Percentiles rank a stretch among this genome's conserved stretches.
Evolutionary conservation across 2,113 vertebrate species (phyloP).

Genomic region (Brienomyrus brachyistius): DNA sequence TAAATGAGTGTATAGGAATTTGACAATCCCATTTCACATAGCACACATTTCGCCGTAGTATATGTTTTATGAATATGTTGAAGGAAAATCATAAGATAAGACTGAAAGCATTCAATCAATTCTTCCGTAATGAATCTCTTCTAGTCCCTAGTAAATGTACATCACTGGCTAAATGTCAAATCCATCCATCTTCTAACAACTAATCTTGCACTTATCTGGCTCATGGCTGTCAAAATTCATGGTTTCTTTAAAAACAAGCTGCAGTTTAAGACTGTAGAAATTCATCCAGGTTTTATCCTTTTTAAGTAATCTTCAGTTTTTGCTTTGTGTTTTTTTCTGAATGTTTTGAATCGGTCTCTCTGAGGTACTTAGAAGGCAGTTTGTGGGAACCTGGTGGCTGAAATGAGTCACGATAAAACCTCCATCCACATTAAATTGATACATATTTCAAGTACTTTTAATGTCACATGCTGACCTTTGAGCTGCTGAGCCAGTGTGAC

Average conservation of each 20-base stretch:
- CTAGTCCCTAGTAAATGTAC: not conserved
- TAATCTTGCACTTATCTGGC: not conserved
- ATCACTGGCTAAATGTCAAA: not conserved
- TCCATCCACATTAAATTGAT: not conserved
- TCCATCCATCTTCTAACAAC: not conserved
- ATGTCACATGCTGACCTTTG: not conserved
- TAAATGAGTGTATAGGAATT: not conserved
- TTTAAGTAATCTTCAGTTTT: not conserved
- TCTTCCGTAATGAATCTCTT: not conserved
- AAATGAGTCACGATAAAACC: not conserved
- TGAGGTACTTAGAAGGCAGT: not conserved
- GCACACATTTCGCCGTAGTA: not conserved
- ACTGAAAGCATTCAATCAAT: not conserved
- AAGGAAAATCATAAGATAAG: not conserved
- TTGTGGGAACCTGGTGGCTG: not conserved
- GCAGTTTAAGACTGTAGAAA: not conserved
- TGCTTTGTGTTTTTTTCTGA: not conserved
- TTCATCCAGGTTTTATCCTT: not conserved
- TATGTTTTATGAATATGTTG: not conserved
- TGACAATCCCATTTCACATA: not conserved
- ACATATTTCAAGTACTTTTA: not conserved
- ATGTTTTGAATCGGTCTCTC: not conserved
- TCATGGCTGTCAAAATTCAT: not conserved
- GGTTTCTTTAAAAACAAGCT: not conserved
- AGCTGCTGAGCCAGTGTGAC: not conserved